Evolutionary conservation across 1,140 invertebrate species (phyloP).

Genomic region (Apis mellifera): DNA sequence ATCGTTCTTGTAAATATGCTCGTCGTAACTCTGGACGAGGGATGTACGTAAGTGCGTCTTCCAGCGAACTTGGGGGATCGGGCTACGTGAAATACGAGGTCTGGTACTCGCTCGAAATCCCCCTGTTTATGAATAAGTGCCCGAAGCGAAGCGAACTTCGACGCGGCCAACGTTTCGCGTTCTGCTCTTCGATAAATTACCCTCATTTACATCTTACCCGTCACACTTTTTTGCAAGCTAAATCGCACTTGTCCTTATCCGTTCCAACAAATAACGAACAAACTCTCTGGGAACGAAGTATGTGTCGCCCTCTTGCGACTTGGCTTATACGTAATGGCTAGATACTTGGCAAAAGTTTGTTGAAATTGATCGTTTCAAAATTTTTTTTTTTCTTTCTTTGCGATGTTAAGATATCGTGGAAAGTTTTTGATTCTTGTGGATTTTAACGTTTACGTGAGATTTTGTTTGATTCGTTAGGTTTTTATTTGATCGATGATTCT

Average conservation of each 20-base stretch:
- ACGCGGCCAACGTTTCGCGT: neutral
- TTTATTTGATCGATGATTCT: too few relatives aligned
- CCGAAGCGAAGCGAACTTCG: slow-evolving; percentile 1
- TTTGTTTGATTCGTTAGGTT: neutral
- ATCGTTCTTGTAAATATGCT: slow-evolving; percentile 61
- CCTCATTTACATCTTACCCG: neutral
- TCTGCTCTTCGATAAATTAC: slow-evolving; percentile 14
- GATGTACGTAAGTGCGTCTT: slow-evolving; percentile 42
- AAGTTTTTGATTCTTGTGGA: neutral
- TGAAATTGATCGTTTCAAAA: neutral
- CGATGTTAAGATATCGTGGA: neutral
- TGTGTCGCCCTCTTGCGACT: neutral
- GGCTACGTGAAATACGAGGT: slow-evolving; percentile 22
- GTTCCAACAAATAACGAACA: neutral
- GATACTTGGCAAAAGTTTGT: neutral
- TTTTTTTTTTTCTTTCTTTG: neutral
- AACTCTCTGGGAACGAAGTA: too few relatives aligned
- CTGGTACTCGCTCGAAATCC: neutral
- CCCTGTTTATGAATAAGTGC: slow-evolving; percentile 32
- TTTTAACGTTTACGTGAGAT: neutral
- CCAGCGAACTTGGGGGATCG: neutral
- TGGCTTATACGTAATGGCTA: neutral
- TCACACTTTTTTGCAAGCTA: neutral
- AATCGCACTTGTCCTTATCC: neutral
- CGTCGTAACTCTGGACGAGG: slow-evolving; percentile 18